Evolutionary conservation across 2,888 invertebrate genomes (phyloP).

Genomic region (Ctena decussata): DNA sequence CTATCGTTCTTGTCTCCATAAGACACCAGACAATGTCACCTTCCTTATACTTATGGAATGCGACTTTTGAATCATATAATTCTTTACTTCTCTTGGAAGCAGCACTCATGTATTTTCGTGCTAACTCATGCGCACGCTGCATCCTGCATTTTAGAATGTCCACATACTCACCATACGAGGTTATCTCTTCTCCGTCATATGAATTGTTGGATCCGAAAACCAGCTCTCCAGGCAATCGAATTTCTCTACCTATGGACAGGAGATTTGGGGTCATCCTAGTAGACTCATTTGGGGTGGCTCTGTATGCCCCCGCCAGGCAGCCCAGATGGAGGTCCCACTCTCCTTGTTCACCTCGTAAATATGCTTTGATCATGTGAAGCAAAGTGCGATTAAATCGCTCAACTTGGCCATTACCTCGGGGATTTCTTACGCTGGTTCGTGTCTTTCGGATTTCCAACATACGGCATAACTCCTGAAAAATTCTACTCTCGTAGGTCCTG

Average conservation of each 20-base stretch:
- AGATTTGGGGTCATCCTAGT: slow-evolving; percentile 39
- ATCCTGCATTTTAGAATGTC: background rate
- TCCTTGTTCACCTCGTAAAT: slow-evolving; percentile 33
- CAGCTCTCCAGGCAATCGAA: slow-evolving; percentile 30
- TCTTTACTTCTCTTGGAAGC: background rate
- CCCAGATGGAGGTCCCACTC: slow-evolving; percentile 47
- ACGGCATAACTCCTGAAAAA: too few species aligned
- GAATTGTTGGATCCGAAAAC: background rate
- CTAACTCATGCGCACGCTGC: background rate
- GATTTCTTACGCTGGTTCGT: slow-evolving; percentile 47
- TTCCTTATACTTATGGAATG: background rate
- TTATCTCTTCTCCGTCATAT: background rate
- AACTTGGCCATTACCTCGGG: slow-evolving; percentile 8
- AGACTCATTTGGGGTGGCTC: slow-evolving; percentile 30
- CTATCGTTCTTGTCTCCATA: background rate
- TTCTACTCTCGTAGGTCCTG: too few species aligned
- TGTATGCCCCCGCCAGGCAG: slow-evolving; percentile 42
- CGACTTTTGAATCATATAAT: background rate
- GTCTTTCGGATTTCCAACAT: too few species aligned
- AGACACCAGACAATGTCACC: background rate
- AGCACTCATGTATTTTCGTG: background rate
- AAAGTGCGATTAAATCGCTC: slow-evolving; percentile 43
- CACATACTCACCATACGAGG: background rate
- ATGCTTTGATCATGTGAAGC: slow-evolving; percentile 41
- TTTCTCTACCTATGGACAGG: slow-evolving; percentile 30